Conservation (phyloP, 2,113 vertebrate genomes). For the Passerina amoena region DNA sequence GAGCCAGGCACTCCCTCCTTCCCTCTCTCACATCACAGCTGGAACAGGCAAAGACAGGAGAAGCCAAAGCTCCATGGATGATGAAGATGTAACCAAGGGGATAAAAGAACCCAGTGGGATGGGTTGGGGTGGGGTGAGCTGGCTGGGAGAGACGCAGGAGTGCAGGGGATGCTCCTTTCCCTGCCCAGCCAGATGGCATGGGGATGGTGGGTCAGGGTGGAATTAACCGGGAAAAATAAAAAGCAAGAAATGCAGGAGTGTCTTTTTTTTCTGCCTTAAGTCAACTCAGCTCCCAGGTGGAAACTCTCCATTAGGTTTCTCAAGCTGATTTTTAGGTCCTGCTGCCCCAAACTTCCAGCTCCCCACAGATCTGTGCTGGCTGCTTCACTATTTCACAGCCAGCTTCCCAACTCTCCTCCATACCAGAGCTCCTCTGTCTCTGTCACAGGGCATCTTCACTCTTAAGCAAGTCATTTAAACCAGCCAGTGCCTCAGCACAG, state of each 20-base stretch:
- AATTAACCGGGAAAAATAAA: background rate
- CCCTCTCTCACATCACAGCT: background rate
- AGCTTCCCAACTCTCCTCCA: rapidly evolving
- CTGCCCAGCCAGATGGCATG: background rate
- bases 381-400: background rate
- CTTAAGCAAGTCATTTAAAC: background rate
- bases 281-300: rapidly evolving
- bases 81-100: background rate
- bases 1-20: background rate
- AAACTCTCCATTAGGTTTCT: background rate
- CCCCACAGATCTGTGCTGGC: background rate
- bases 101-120: background rate
- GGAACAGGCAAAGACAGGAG: background rate
- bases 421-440: rapidly evolving
- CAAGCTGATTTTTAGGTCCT: rapidly evolving
- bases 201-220: rapidly evolving
- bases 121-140: rapidly evolving
- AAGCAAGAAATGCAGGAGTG: background rate
- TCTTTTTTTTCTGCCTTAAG: too few species aligned
- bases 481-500: rapidly evolving
- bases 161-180: background rate
- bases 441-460: background rate
- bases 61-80: background rate
- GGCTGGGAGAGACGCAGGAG: background rate
- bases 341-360: background rate